A percentile compares a stretch with the other conserved stretches of the same genome.
Conservation (phyloP, 2,797 vertebrate species). For the Leucoraja ocellata region DNA sequence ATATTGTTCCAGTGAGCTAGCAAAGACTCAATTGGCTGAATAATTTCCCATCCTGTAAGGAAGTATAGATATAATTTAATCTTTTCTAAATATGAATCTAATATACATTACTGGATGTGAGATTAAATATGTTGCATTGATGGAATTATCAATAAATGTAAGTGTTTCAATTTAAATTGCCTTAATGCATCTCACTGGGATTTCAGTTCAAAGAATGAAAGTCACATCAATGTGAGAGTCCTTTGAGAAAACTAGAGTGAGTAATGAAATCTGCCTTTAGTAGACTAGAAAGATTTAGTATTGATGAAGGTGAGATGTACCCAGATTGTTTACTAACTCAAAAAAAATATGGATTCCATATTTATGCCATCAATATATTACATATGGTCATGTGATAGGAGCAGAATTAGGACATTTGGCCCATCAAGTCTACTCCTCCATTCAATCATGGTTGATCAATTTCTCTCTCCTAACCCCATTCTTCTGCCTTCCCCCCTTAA, state of each 20-base stretch:
- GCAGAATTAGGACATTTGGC: too few relatives aligned
- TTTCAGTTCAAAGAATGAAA: neutral
- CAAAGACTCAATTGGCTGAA: too few relatives aligned
- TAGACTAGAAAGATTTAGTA: neutral
- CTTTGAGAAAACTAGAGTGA: neutral
- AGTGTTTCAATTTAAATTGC: neutral
- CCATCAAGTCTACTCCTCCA: too few relatives aligned
- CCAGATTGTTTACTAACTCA: neutral
- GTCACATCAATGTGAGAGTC: neutral
- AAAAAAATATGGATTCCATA: neutral
- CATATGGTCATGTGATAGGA: too few relatives aligned
- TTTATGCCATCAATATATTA: neutral
- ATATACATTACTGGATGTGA: neutral
- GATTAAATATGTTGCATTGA: neutral
- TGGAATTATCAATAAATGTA: neutral
- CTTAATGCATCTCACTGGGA: neutral
- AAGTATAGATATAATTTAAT: too few relatives aligned
- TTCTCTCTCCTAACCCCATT: too few relatives aligned
- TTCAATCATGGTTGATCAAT: too few relatives aligned
- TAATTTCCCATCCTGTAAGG: too few relatives aligned
- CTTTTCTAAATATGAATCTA: neutral
- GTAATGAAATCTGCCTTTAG: neutral
- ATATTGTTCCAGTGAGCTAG: too few relatives aligned
- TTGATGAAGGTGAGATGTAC: neutral
- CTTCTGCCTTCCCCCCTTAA: too few relatives aligned